Evolutionary conservation across 1,140 invertebrate species (phyloP).

Genomic region (Pseudomyrmex flavicornis): DNA sequence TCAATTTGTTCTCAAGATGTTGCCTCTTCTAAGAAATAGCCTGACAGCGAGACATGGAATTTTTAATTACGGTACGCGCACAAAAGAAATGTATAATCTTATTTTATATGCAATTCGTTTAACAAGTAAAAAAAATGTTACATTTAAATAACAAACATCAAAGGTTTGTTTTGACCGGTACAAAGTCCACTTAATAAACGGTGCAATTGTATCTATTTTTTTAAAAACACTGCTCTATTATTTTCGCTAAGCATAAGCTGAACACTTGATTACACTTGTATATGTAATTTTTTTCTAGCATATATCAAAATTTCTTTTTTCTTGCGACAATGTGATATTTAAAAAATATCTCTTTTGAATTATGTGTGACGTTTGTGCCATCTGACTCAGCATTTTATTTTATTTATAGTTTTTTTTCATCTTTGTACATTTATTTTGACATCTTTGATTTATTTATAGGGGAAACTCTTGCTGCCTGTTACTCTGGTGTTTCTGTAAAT

Average conservation of each 20-base stretch:
- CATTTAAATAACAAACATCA: background rate
- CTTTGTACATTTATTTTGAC: too few relatives aligned
- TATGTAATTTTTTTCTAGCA: background rate
- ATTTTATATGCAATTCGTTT: background rate
- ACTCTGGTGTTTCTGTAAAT: constrained; percentile 45
- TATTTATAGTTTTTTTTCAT: background rate
- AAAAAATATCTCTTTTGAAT: background rate
- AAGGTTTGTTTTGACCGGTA: background rate
- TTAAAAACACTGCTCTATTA: background rate
- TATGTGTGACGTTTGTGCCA: background rate
- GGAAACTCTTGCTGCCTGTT: constrained; percentile 10
- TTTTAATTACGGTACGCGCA: constrained; percentile 60
- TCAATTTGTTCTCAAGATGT: constrained; percentile 48
- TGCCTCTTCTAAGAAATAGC: constrained; percentile 35
- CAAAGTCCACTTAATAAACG: constrained; percentile 35
- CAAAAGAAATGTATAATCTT: background rate
- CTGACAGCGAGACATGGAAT: constrained; percentile 32
- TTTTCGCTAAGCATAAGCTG: background rate
- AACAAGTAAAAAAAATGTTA: background rate
- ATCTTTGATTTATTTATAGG: constrained; percentile 2
- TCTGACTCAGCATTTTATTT: background rate
- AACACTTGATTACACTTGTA: background rate
- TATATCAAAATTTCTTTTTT: too few relatives aligned
- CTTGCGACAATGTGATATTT: background rate
- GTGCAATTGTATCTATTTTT: too few relatives aligned